phyloP scores from a whole-genome alignment of 2,797 vertebrate genomes.

The Protonibea diacanthus region DNA sequence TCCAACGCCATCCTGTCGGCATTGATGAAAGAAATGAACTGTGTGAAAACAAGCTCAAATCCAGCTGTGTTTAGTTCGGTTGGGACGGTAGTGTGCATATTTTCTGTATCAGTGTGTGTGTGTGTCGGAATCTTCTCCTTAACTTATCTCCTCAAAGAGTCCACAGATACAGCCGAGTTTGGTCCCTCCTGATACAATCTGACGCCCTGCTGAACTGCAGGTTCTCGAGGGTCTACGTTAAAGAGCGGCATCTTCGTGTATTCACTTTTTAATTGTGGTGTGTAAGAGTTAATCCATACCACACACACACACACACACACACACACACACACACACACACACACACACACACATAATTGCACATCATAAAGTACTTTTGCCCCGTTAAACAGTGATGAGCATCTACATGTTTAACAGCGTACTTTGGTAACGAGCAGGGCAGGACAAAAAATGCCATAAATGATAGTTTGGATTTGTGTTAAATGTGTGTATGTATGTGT shows the following conservation, averaged over 20 bases:
- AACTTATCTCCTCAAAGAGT: constrained; percentile 39
- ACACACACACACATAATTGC: background rate
- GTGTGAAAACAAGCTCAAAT: background rate
- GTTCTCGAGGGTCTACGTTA: background rate
- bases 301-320: background rate
- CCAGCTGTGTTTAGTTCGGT: constrained; percentile 75
- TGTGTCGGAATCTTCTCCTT: constrained; percentile 24
- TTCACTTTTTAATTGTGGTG: background rate
- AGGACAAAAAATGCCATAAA: constrained; percentile 42
- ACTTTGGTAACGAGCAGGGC: background rate
- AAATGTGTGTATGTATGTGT: constrained; percentile 16
- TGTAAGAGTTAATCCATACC: background rate
- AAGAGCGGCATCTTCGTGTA: background rate
- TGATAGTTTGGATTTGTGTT: constrained; percentile 26
- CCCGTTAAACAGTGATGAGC: constrained; percentile 21
- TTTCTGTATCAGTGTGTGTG: constrained; percentile 40
- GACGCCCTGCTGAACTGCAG: constrained; percentile 26
- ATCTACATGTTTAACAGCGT: constrained; percentile 45
- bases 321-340: constrained; percentile 16
- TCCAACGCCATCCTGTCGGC: background rate
- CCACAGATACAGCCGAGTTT: background rate
- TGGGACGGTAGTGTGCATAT: constrained; percentile 31
- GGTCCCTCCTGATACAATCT: constrained; percentile 18
- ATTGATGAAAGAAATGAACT: background rate
- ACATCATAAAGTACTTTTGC: constrained; percentile 1